Conservation (phyloP, 2,888 invertebrate species). For the Eilema griseolum region DNA sequence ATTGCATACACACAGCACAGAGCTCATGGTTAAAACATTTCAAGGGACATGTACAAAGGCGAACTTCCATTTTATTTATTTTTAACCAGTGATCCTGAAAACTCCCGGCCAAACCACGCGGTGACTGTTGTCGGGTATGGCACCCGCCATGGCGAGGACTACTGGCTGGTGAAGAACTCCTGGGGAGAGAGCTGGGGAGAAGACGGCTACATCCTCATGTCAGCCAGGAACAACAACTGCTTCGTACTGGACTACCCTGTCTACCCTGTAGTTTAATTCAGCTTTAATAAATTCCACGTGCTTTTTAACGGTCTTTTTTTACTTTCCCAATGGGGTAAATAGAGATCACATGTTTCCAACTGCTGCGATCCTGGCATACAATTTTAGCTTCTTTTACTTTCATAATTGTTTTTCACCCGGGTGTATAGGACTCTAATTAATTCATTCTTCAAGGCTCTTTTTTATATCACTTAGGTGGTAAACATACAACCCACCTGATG, state of each 20-base stretch:
- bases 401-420: too few relatives aligned
- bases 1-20: too few relatives aligned
- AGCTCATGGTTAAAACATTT: too few relatives aligned
- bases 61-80: too few relatives aligned
- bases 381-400: too few relatives aligned
- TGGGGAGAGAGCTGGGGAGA: constrained; percentile 66
- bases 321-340: background rate
- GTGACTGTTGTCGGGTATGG: constrained; percentile 67
- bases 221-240: constrained; percentile 58
- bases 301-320: constrained; percentile 26
- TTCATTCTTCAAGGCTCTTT: too few relatives aligned
- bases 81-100: background rate
- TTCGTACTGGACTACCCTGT: constrained; percentile 52
- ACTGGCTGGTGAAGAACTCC: constrained; percentile 70
- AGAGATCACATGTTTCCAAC: too few relatives aligned
- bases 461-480: too few relatives aligned
- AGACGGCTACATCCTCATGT: constrained; percentile 60
- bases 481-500: too few relatives aligned
- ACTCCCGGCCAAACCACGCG: constrained; percentile 50
- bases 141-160: constrained; percentile 51
- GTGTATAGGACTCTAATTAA: too few relatives aligned
- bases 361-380: too few relatives aligned
- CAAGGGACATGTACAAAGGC: too few relatives aligned
- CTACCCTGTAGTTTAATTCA: constrained; percentile 45
- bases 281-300: constrained; percentile 54